Evolutionary conservation across 2,797 vertebrate species (phyloP).

Genomic region (Hypotaenidia philippensis): DNA sequence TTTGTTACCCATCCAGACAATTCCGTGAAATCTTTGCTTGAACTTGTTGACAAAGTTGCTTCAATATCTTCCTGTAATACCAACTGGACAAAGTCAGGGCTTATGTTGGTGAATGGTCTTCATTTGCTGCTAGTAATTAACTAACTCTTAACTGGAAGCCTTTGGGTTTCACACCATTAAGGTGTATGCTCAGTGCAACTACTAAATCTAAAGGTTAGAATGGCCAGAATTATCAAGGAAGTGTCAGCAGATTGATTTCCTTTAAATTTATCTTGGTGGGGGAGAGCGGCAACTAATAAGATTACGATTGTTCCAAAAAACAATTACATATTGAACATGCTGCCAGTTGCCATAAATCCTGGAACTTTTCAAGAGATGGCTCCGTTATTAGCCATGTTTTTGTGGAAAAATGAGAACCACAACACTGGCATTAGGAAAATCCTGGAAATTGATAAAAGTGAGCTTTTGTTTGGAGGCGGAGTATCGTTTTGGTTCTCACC

Average conservation of each 20-base stretch:
- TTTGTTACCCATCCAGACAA: slow-evolving; percentile 46
- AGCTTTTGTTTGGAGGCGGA: slow-evolving; percentile 45
- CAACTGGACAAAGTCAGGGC: not conserved
- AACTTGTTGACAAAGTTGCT: slow-evolving; percentile 49
- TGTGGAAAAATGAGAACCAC: slow-evolving; percentile 59
- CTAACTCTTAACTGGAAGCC: slow-evolving; percentile 21
- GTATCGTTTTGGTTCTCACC: slow-evolving; percentile 27
- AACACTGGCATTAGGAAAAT: slow-evolving; percentile 29
- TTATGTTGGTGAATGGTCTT: slow-evolving; percentile 10
- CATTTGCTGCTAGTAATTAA: slow-evolving; percentile 18
- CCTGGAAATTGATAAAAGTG: slow-evolving; percentile 52
- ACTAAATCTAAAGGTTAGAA: not conserved
- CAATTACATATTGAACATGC: not conserved
- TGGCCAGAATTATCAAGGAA: not conserved
- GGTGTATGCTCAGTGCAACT: not conserved
- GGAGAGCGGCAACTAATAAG: slow-evolving; percentile 17
- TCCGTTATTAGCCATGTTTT: slow-evolving; percentile 53
- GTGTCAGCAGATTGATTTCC: slow-evolving; percentile 45
- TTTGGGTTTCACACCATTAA: not conserved
- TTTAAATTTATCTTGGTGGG: slow-evolving; percentile 46
- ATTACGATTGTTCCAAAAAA: slow-evolving; percentile 39
- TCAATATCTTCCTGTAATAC: slow-evolving; percentile 21
- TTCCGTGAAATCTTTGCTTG: slow-evolving; percentile 49
- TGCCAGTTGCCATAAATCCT: slow-evolving; percentile 68
- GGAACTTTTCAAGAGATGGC: slow-evolving; percentile 34